Conservation (phyloP, 2,888 invertebrate genomes). For the Argynnis bischoffii region DNA sequence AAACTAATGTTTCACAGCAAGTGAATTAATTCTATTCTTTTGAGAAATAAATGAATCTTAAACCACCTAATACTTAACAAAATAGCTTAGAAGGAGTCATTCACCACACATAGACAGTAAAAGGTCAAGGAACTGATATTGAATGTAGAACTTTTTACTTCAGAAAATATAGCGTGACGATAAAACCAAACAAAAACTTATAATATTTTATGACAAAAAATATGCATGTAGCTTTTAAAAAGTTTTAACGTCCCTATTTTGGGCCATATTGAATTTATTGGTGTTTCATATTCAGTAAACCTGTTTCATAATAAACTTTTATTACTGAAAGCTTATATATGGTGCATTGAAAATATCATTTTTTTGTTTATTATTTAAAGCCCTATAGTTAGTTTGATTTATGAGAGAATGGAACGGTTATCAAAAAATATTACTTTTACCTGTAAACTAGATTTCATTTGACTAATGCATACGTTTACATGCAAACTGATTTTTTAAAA, state of each 20-base stretch:
- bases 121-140: too few species aligned
- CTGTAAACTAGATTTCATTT: not conserved
- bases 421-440: conserved; percentile 30
- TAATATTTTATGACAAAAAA: conserved; percentile 10
- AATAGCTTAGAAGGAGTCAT: too few species aligned
- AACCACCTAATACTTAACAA: too few species aligned
- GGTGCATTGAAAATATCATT: conserved; percentile 21
- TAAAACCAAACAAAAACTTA: not conserved
- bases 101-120: too few species aligned
- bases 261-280: conserved; percentile 28
- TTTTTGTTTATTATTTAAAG: conserved; percentile 27
- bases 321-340: conserved; percentile 26
- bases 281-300: conserved; percentile 25
- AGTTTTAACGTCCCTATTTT: conserved; percentile 11
- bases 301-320: conserved; percentile 27
- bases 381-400: conserved; percentile 33
- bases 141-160: too few species aligned
- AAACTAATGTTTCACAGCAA: too few species aligned
- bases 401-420: conserved; percentile 28
- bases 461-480: too few species aligned
- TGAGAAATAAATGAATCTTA: too few species aligned
- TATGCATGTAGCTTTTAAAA: conserved; percentile 6
- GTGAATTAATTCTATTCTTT: too few species aligned
- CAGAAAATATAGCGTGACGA: not conserved
- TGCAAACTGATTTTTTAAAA: too few species aligned